Evolutionary conservation across 2,113 vertebrate species (phyloP).

Genomic region (Emydocephalus ijimae): DNA sequence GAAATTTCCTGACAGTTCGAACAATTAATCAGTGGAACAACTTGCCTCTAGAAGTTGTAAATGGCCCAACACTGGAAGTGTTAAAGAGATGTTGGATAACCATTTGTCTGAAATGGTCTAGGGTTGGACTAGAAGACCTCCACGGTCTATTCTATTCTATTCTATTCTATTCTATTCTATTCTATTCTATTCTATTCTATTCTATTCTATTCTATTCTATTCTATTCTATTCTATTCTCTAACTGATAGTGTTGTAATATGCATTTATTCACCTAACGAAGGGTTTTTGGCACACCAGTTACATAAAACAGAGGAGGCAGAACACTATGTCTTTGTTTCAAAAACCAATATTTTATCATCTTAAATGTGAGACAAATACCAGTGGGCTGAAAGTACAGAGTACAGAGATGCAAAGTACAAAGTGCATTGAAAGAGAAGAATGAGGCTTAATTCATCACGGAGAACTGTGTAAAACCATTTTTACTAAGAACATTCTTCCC

Average conservation of each 20-base stretch:
- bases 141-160: too few species aligned
- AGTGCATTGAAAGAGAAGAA: constrained; percentile 1
- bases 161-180: too few species aligned
- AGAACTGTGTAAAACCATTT: constrained; percentile 25
- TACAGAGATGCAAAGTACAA: background rate
- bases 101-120: too few species aligned
- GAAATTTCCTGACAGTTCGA: too few species aligned
- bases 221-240: too few species aligned
- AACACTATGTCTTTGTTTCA: background rate
- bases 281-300: background rate
- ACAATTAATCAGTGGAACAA: too few species aligned
- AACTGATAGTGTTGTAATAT: background rate
- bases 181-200: too few species aligned
- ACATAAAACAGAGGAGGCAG: constrained; percentile 4
- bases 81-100: too few species aligned
- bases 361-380: constrained; percentile 18
- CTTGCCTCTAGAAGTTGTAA: too few species aligned
- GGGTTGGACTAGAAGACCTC: too few species aligned
- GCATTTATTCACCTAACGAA: accelerated
- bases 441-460: background rate
- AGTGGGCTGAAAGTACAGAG: background rate
- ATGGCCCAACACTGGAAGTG: too few species aligned
- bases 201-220: too few species aligned
- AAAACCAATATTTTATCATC: background rate
- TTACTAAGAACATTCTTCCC: background rate